Evolutionary conservation across 2,113 vertebrate species (phyloP), one percentile per base, ranked within the genome.

Genomic region (Tachysurus vachellii): DNA sequence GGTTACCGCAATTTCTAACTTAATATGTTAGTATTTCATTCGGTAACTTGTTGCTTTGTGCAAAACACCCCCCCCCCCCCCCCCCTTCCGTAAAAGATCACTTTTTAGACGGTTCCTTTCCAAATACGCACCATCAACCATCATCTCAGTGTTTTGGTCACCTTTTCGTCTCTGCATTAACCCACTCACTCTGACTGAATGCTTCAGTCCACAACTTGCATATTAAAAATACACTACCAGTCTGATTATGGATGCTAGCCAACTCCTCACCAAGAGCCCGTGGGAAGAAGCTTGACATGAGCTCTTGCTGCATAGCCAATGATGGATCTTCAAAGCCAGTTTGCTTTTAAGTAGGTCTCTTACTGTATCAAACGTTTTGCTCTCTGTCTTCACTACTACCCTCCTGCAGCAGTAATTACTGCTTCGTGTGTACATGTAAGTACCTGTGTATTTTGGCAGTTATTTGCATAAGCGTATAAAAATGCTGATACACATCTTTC

Each of bases 391-490:
- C 26, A 42, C 73, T 64, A 21, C 26, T 79, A 36, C n/a, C 57
- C 88, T 86, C 64, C 77, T 76, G 64, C 83, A 88, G 50, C 16
- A 23, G 80, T 86, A 88, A 86, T 88, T 84, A 84, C 86, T 76
- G 47, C 61, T 82, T 77, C 61, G 82, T 68, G 50, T 80, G 70
- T 19, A 21, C 28, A 66, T 26, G 53, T 85, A 88, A 88, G 87
- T 86, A 77, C 86, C 86, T 82, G 54, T 23, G 59, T 50, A 9
- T 64, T 54, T 79, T 68, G 59, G 68, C 19, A 71, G 53, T 59
- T 36, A 83, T 87, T 89, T 91, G 82, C 87, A 88, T 91, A 88
- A 89, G 87, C 70, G 73, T 81, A 83, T 84, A 85, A 88, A 56
- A 70, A 76, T 71, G 53, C 80, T 56, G 59, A 85, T 36, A 36